Conservation (phyloP, 2,888 invertebrate genomes). For the Drosophila neonasuta region DNA sequence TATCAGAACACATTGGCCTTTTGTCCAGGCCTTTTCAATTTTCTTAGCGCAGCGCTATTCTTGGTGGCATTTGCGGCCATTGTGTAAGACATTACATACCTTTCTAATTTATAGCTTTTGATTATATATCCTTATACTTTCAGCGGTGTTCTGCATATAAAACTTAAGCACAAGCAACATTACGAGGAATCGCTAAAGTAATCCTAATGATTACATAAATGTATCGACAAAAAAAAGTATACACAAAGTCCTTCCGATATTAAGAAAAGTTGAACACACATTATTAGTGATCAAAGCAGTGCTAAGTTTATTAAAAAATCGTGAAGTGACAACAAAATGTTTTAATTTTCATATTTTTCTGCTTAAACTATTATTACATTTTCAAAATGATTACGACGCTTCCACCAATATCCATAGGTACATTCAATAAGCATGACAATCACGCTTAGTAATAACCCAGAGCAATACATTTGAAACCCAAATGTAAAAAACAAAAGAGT, state of each 20-base stretch:
- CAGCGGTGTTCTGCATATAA: conserved; percentile 73
- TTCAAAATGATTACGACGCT: background rate
- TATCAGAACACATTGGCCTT: conserved; percentile 84
- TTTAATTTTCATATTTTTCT: no score
- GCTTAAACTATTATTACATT: conserved; percentile 7
- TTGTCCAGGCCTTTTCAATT: conserved; percentile 85
- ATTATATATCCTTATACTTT: conserved; percentile 16
- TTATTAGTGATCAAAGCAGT: conserved; percentile 8
- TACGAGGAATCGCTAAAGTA: conserved; percentile 72
- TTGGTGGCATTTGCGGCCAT: conserved; percentile 71
- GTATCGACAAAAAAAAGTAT: background rate
- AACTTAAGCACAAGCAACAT: conserved; percentile 62
- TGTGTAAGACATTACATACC: conserved; percentile 59
- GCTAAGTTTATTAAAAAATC: background rate
- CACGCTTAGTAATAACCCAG: background rate
- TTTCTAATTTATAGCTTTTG: background rate
- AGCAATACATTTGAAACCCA: accelerated
- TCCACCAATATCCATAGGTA: background rate
- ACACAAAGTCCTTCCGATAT: background rate
- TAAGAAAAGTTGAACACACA: background rate
- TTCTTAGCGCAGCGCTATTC: conserved; percentile 83
- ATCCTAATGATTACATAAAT: conserved; percentile 13
- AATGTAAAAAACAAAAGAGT: background rate
- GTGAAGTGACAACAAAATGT: background rate
- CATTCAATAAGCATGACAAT: conserved; percentile 9